These are phyloP conservation scores for Apostichopus californicus DNA, from an alignment of 35 echinoderm and acorn worm genomes.

Conservation along the genomic window DNA sequence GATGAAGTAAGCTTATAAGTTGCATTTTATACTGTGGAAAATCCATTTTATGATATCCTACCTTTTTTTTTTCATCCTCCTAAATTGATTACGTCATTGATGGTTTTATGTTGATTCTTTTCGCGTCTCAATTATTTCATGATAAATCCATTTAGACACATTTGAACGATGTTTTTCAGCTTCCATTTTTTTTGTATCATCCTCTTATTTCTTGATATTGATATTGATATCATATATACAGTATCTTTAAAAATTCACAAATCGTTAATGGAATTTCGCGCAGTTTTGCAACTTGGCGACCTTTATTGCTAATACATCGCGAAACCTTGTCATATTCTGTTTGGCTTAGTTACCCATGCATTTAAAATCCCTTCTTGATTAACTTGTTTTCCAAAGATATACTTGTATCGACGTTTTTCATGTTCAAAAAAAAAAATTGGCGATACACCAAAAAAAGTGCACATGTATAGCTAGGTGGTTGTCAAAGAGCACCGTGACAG, in stretches of 20 bases:
- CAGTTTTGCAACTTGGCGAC: not conserved
- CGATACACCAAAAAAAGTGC: slow-evolving; percentile 27
- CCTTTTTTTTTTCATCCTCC: too few relatives aligned
- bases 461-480: not conserved
- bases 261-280: slow-evolving; percentile 29
- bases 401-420: slow-evolving; percentile 15
- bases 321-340: slow-evolving; percentile 32
- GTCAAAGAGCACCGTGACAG: not conserved
- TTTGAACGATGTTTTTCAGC: not conserved
- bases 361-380: slow-evolving; percentile 47
- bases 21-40: too few relatives aligned
- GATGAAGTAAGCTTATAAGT: too few relatives aligned
- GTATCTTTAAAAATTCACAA: slow-evolving; percentile 40
- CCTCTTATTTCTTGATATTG: not conserved
- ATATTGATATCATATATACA: not conserved
- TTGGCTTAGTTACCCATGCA: slow-evolving; percentile 30
- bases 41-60: too few relatives aligned
- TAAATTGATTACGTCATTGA: not conserved
- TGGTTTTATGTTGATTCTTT: not conserved
- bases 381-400: slow-evolving; percentile 12
- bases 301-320: not conserved
- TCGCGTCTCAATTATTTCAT: not conserved
- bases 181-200: not conserved
- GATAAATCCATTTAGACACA: not conserved
- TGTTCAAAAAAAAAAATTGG: not conserved